phyloP scores from a whole-genome alignment of 2,888 invertebrate genomes.

The Phlogophora meticulosa region DNA sequence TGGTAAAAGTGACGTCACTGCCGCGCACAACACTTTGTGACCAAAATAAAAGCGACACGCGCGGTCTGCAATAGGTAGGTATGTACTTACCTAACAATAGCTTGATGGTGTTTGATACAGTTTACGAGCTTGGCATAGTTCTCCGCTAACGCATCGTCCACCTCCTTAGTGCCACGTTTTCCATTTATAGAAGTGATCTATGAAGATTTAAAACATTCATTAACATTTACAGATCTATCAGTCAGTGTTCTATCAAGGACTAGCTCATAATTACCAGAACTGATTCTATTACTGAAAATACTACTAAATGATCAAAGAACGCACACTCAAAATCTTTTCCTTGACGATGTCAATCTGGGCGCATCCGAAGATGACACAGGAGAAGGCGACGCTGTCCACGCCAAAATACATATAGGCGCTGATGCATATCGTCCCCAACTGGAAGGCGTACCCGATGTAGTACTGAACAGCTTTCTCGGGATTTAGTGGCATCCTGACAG shows the following conservation, averaged over 20 bases:
- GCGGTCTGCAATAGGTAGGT: not conserved
- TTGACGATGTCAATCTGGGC: conserved; percentile 86
- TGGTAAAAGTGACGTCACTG: too few species aligned
- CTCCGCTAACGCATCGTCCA: conserved; percentile 52
- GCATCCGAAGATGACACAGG: conserved; percentile 85
- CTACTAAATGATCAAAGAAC: conserved; percentile 48
- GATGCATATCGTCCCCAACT: conserved; percentile 81
- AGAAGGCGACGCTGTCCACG: conserved; percentile 85
- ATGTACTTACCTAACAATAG: conserved; percentile 81
- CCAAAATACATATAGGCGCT: conserved; percentile 88
- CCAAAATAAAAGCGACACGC: not conserved
- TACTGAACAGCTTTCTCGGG: conserved; percentile 79
- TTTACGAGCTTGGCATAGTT: conserved; percentile 78
- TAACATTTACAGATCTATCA: not conserved
- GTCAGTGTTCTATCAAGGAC: too few species aligned
- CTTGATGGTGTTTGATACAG: conserved; percentile 84
- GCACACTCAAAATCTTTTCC: conserved; percentile 82
- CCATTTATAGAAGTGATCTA: conserved; percentile 64
- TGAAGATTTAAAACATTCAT: conserved; percentile 8
- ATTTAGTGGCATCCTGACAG: conserved; percentile 83
- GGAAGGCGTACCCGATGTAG: conserved; percentile 82
- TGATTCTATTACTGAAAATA: too few species aligned
- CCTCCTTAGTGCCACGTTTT: conserved; percentile 45
- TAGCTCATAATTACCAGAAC: not conserved
- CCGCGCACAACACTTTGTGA: not conserved